Base-by-base conservation (phyloP, 2,888 invertebrate genomes). In the Apoderus coryli region DNA sequence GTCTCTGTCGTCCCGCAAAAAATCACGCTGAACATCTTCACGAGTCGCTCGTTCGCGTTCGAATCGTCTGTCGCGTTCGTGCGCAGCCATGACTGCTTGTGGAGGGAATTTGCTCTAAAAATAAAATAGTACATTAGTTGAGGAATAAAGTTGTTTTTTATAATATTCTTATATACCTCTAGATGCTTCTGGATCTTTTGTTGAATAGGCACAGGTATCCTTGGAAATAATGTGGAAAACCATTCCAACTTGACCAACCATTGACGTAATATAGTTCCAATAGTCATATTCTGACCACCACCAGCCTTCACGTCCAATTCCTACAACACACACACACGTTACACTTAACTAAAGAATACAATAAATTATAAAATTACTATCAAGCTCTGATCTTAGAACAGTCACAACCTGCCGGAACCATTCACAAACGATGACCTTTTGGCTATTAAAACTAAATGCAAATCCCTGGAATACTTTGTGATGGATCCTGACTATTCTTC, bases 291-390 rank as follows among this genome's bases (percentile, higher is more conserved):
- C 56, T 92, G 89, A 7, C 96, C 96, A 24, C 95, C 92, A 9
- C 98, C 98, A 10, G 98, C 96, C 55, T 95, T 88, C 0, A 93
- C 93, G 55, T 98, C 98, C 40, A 99, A 66, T 55, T 93, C 90
- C 70, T 76, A 54, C n/a, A 52, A 55, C 38, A 47, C 42, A 40
- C 35, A n/a, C n/a, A n/a, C n/a, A n/a, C n/a, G n/a, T n/a, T n/a
- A n/a, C n/a, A n/a, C n/a, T n/a, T n/a, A n/a, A n/a, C 36, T 29
- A 29, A 29, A 22, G 16, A 32, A 29, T 14, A 15, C 13, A 16
- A 14, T 14, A 7, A 19, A n/a, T n/a, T n/a, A n/a, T n/a, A n/a
- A n/a, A n/a, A n/a, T n/a, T n/a, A n/a, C n/a, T n/a, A n/a, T n/a
- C n/a, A n/a, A n/a, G n/a, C n/a, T n/a, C n/a, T n/a, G n/a, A n/a